Evolutionary conservation across 2,797 vertebrate genomes (phyloP).

Genomic region (Siniperca scherzeri): DNA sequence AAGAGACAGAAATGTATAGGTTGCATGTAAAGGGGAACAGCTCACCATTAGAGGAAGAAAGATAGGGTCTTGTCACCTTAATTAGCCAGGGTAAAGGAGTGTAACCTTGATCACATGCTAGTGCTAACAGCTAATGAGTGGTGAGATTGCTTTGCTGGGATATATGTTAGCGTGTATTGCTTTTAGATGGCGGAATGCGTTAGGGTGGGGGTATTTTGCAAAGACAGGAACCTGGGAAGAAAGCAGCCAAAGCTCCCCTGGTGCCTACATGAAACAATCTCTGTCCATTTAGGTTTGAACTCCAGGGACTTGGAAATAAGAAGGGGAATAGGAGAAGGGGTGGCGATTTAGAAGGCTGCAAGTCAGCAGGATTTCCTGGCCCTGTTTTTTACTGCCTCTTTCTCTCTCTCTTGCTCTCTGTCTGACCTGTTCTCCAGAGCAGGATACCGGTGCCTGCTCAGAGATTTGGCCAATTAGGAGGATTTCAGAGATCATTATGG

Average conservation of each 20-base stretch:
- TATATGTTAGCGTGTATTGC: constrained; percentile 15
- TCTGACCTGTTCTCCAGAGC: constrained; percentile 68
- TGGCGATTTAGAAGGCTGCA: constrained; percentile 54
- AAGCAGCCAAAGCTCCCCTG: constrained; percentile 54
- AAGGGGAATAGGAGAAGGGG: constrained; percentile 45
- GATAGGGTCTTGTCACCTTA: constrained; percentile 55
- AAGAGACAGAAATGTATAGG: neutral
- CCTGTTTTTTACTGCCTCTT: constrained; percentile 8
- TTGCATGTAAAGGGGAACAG: neutral
- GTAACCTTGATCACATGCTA: constrained; percentile 65
- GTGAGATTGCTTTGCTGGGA: constrained; percentile 45
- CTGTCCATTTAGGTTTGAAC: constrained; percentile 68
- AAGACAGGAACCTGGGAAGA: constrained; percentile 54
- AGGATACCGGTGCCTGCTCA: constrained; percentile 55
- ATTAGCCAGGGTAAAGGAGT: constrained; percentile 55
- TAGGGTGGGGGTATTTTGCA: constrained; percentile 27
- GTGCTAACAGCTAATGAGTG: constrained; percentile 50
- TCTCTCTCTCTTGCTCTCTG: constrained; percentile 39
- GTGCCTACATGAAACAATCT: constrained; percentile 74
- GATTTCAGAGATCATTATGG: constrained; percentile 68
- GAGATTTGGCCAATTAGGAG: constrained; percentile 82
- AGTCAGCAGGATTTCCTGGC: constrained; percentile 78
- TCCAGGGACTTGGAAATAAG: constrained; percentile 66
- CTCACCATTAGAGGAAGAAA: constrained; percentile 42
- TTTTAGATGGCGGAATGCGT: constrained; percentile 14